Evolutionary conservation across 2,888 invertebrate species (phyloP).

Genomic region (Aleiodes alternator): DNA sequence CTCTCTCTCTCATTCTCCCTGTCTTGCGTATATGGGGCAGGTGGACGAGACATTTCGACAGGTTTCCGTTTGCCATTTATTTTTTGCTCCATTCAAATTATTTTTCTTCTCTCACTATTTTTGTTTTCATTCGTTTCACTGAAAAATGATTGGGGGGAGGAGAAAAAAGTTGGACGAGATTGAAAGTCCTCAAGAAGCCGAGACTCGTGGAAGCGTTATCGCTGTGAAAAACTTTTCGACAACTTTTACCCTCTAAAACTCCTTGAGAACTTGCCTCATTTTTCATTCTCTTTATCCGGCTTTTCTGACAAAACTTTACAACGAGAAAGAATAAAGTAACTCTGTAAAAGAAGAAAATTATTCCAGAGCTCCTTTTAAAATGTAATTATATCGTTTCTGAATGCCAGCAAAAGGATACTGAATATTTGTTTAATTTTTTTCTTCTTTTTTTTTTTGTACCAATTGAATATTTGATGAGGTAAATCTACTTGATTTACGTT

Average conservation of each 20-base stretch:
- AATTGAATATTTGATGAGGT: too few species aligned
- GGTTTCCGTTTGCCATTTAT: constrained; percentile 34
- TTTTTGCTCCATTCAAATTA: constrained; percentile 15
- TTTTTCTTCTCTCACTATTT: constrained; percentile 20
- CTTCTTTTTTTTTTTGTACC: too few species aligned
- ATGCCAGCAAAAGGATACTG: too few species aligned
- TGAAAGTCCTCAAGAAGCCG: constrained; percentile 41
- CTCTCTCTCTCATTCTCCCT: constrained; percentile 17
- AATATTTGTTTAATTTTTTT: not conserved
- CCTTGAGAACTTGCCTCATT: constrained; percentile 40
- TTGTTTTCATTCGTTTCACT: constrained; percentile 4
- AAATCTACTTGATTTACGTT: too few species aligned
- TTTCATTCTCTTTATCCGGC: constrained; percentile 44
- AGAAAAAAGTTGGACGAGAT: constrained; percentile 37
- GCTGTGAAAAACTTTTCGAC: constrained; percentile 41
- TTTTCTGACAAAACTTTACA: constrained; percentile 13
- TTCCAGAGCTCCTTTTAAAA: not conserved
- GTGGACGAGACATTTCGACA: constrained; percentile 48
- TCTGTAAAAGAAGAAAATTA: constrained; percentile 4
- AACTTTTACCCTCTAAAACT: constrained; percentile 41
- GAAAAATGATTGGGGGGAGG: not conserved
- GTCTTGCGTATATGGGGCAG: constrained; percentile 40
- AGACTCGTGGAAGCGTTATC: constrained; percentile 38
- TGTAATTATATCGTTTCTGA: constrained; percentile 4
- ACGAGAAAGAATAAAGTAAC: not conserved